A percentile compares a stretch with the other conserved stretches of the same genome.
Conservation (phyloP, 2,797 vertebrate species). For the Gobionotothen gibberifrons region DNA sequence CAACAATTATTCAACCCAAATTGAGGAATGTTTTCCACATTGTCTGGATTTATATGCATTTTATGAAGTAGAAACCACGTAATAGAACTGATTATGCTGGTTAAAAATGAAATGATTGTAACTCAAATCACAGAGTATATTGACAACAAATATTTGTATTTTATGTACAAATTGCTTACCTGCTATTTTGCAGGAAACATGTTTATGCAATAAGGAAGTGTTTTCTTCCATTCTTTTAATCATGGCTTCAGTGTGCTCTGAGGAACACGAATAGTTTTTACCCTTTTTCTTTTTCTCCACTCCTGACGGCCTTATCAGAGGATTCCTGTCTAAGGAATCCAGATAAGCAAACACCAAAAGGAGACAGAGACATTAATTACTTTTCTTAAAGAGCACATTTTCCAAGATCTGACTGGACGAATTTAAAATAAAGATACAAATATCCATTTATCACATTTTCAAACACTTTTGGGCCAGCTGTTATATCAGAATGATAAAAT, state of each 20-base stretch:
- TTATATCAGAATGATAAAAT: conserved; percentile 29
- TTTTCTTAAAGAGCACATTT: conserved; percentile 60
- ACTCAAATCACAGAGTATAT: no score
- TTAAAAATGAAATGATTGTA: no score
- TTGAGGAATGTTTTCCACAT: no score
- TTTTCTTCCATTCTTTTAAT: conserved; percentile 22
- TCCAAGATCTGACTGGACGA: conserved; percentile 48
- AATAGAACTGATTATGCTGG: no score
- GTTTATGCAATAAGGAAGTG: conserved; percentile 17
- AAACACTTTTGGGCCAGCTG: conserved; percentile 7
- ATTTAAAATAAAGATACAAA: conserved; percentile 58
- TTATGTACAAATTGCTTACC: no score
- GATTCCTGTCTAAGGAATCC: conserved; percentile 73
- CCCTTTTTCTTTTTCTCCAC: conserved; percentile 9
- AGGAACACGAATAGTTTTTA: neutral
- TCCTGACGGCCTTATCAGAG: conserved; percentile 65
- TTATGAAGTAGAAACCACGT: no score
- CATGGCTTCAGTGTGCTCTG: conserved; percentile 20
- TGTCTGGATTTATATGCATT: no score
- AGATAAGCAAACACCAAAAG: conserved; percentile 75
- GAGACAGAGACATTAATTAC: conserved; percentile 72
- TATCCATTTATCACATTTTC: conserved; percentile 17
- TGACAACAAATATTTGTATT: no score
- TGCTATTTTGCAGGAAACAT: no score
- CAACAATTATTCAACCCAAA: no score